Conservation (phyloP, 2,113 vertebrate genomes). For the Pollimyrus isidori region DNA sequence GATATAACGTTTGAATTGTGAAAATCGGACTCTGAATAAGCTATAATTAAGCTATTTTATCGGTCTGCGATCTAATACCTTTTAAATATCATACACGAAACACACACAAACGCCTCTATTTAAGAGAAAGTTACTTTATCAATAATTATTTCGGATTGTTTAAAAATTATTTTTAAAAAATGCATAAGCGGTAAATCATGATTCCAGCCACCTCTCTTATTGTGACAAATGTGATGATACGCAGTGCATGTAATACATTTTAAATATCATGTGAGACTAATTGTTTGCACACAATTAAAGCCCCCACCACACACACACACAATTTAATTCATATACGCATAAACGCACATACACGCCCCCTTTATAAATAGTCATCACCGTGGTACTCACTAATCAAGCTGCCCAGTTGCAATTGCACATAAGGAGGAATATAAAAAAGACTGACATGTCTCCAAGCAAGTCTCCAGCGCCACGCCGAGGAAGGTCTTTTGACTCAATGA, state of each 20-base stretch:
- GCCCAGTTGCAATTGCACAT: neutral
- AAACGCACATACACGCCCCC: conserved; percentile 6
- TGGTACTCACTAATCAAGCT: neutral
- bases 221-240: neutral
- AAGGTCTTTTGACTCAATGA: conserved; percentile 48
- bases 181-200: conserved; percentile 35
- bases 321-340: neutral
- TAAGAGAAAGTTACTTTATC: neutral
- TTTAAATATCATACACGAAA: neutral
- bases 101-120: neutral
- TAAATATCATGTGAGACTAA: neutral
- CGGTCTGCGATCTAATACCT: neutral
- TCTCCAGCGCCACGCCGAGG: conserved; percentile 38
- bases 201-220: conserved; percentile 44
- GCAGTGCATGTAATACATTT: neutral
- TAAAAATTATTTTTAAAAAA: neutral
- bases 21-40: neutral
- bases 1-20: neutral
- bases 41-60: neutral
- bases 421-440: neutral
- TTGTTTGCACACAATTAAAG: neutral
- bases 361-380: conserved; percentile 24
- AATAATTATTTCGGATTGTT: neutral
- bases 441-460: conserved; percentile 39
- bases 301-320: neutral